A percentile compares a stretch with the other conserved stretches of the same genome.
These are phyloP conservation scores for Toxostoma redivivum DNA, from an alignment of 2,113 vertebrate genomes.

Conservation along the genomic window DNA sequence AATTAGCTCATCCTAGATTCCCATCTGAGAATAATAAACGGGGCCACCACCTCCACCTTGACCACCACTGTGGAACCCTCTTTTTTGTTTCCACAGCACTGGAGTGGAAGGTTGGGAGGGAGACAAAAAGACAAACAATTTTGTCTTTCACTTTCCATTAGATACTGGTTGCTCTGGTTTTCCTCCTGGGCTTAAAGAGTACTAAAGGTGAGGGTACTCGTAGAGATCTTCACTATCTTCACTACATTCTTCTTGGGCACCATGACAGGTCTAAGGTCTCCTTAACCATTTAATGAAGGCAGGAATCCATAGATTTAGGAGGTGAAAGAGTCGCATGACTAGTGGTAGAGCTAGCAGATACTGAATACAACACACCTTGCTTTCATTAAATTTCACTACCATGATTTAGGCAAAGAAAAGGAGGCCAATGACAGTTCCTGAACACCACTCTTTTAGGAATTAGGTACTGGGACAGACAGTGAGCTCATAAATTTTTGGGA, in stretches of 20 bases:
- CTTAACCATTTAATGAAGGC: neutral
- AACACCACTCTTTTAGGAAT: neutral
- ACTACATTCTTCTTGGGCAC: neutral
- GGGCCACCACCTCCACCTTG: neutral
- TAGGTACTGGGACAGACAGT: neutral
- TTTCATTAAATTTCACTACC: neutral
- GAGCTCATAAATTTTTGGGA: neutral
- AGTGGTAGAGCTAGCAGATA: neutral
- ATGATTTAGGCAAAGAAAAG: neutral
- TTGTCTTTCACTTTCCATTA: neutral
- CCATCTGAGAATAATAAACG: neutral
- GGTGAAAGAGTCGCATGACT: neutral
- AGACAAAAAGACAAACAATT: neutral
- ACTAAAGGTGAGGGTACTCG: neutral
- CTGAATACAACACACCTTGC: neutral
- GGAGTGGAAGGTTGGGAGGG: neutral
- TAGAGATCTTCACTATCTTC: neutral
- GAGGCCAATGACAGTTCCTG: neutral
- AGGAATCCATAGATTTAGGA: neutral
- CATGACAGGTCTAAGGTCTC: neutral
- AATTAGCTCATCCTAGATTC: neutral
- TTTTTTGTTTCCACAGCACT: neutral
- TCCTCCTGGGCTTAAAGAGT: neutral
- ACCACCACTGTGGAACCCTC: neutral
- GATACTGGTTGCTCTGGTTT: neutral